Evolutionary conservation across 2,113 vertebrate genomes (phyloP).

Genomic region (Amphiprion ocellaris): DNA sequence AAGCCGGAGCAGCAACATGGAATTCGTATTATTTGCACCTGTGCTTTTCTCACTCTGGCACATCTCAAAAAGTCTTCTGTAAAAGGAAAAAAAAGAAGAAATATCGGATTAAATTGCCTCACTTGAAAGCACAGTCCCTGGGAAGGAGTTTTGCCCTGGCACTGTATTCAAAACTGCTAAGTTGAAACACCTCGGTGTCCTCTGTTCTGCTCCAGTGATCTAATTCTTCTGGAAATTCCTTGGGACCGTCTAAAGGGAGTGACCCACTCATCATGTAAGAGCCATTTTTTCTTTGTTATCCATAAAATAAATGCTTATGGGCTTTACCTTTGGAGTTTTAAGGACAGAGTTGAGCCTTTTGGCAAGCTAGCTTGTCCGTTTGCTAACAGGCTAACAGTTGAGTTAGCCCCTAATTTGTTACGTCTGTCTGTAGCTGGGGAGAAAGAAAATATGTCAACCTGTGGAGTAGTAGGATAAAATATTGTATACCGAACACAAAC

Average conservation of each 20-base stretch:
- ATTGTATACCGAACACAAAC: too few species aligned
- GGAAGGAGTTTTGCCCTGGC: background rate
- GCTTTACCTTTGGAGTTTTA: background rate
- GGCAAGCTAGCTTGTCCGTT: too few species aligned
- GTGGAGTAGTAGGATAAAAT: too few species aligned
- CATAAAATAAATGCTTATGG: background rate
- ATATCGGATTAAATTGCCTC: background rate
- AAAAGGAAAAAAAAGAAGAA: too few species aligned
- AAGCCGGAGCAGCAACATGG: background rate
- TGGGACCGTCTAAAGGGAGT: background rate
- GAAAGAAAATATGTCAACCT: too few species aligned
- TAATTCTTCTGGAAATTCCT: background rate
- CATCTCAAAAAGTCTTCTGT: too few species aligned
- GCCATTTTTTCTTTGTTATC: background rate
- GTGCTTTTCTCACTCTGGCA: too few species aligned
- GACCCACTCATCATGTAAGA: background rate
- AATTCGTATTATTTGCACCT: background rate
- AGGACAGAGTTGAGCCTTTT: background rate
- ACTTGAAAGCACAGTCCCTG: background rate
- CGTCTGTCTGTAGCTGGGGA: too few species aligned
- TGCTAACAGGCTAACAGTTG: too few species aligned
- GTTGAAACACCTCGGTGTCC: background rate
- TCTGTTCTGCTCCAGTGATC: background rate
- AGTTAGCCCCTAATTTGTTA: too few species aligned
- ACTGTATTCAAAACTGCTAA: background rate